Evolutionary conservation across 2,797 vertebrate species (phyloP), one percentile per base, ranked within the genome.

Genomic region (Schizopygopsis malacanthus): DNA sequence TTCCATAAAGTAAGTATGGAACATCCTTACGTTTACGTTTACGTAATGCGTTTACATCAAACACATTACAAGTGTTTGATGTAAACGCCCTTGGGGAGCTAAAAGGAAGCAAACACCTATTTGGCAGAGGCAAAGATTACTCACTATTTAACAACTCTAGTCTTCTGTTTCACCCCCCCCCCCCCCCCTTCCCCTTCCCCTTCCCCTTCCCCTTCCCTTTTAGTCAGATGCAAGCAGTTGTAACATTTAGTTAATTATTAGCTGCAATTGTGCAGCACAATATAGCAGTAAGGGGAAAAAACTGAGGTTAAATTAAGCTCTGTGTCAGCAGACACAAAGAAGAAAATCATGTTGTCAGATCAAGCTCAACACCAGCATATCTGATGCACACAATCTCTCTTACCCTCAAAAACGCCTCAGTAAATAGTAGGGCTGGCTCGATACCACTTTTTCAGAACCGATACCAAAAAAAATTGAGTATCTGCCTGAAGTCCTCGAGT

Each of bases 221-320:
- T 70, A 13, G 20, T 6, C 28, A 25, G 12, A 80, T 10, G 18
- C 11, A 70, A 63, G 28, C 33, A 78, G 33, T 18, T 65, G 67
- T 50, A 86, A 39, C 76, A 83, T 77, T 90, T 89, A 79, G 45
- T 85, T 91, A 90, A 91, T 92, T 91, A 43, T 69, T 1, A 12
- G 6, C 59, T 78, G 77, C 84, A 6, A 39, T 13, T 47, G 25
- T 73, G 79, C 41, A 79, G 83, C 20, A 15, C 56, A 54, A 50
- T 39, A 9, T n/a, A 52, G 10, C n/a, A 69, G 22, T 67, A 59
- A 70, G 16, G 41, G 28, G 28, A 72, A 90, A 86, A 92, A 92
- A 28, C 91, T 73, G 25, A 25, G 12, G 12, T 70, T 47, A 25
- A 9, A 61, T 47, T 50, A 52, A 7, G 67, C 59, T 85, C 25